phyloP scores from a whole-genome alignment of 2,888 invertebrate genomes.

The Caenorhabditis imperialis region DNA sequence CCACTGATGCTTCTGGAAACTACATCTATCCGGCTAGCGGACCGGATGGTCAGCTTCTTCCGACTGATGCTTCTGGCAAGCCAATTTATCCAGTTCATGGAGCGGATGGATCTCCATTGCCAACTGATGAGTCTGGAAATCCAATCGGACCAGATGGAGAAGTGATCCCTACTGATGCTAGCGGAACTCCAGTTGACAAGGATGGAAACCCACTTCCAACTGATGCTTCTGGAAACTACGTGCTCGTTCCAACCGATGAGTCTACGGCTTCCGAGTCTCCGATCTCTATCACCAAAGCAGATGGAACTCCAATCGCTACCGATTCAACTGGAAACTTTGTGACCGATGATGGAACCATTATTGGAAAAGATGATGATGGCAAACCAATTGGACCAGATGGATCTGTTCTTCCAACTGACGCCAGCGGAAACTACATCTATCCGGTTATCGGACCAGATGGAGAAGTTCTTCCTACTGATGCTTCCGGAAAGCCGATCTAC shows the following conservation, averaged over 20 bases:
- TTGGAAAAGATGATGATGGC: slow-evolving; percentile 46
- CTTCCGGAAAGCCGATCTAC: slow-evolving; percentile 33
- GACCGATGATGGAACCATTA: slow-evolving; percentile 40
- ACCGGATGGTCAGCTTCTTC: no score
- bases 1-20: slow-evolving; percentile 48
- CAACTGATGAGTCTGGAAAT: slow-evolving; percentile 48
- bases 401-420: slow-evolving; percentile 38
- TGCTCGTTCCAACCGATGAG: slow-evolving; percentile 29
- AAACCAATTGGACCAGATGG: slow-evolving; percentile 60
- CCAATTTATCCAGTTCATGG: slow-evolving; percentile 50
- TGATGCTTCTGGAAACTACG: slow-evolving; percentile 33
- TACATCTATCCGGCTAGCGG: slow-evolving; percentile 13
- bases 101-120: slow-evolving; percentile 60
- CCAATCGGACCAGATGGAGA: slow-evolving; percentile 52
- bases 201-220: slow-evolving; percentile 55
- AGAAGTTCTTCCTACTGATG: slow-evolving; percentile 37
- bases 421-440: slow-evolving; percentile 44
- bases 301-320: slow-evolving; percentile 53
- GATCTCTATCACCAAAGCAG: slow-evolving; percentile 51
- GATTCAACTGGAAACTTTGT: slow-evolving; percentile 58
- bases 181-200: slow-evolving; percentile 36
- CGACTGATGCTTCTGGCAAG: slow-evolving; percentile 59
- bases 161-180: slow-evolving; percentile 50
- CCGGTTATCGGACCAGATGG: slow-evolving; percentile 48
- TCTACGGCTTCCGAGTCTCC: slow-evolving; percentile 28